phyloP scores from a whole-genome alignment of 1,140 invertebrate species.

The Magallana ariakensis region DNA sequence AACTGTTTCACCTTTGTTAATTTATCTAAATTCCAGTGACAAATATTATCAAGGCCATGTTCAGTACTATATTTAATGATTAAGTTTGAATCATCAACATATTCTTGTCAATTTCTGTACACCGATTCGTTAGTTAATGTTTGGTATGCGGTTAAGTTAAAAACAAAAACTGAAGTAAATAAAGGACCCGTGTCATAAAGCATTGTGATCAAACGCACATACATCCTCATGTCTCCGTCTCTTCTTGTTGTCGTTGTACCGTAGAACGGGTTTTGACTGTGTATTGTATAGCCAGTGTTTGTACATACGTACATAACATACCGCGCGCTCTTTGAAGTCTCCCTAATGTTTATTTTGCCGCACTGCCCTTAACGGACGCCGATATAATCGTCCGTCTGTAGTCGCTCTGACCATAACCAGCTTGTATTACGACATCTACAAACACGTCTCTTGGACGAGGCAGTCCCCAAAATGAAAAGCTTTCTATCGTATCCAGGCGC shows the following conservation, averaged over 20 bases:
- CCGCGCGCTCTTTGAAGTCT: constrained; percentile 28
- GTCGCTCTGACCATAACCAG: constrained; percentile 26
- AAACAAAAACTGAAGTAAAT: not conserved
- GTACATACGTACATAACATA: constrained; percentile 21
- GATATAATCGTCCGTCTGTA: constrained; percentile 23
- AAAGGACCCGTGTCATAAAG: not conserved
- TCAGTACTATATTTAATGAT: too few relatives aligned
- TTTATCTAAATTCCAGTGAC: too few relatives aligned
- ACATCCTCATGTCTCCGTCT: not conserved
- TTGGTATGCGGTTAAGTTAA: too few relatives aligned
- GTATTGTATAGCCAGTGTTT: constrained; percentile 26
- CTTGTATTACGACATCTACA: constrained; percentile 36
- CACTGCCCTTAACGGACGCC: constrained; percentile 33
- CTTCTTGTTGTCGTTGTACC: not conserved
- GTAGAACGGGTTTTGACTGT: not conserved
- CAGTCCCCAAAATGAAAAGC: constrained; percentile 27
- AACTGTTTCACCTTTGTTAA: too few relatives aligned
- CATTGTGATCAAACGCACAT: not conserved
- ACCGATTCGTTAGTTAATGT: too few relatives aligned
- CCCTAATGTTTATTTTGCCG: constrained; percentile 34
- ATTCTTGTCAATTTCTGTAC: too few relatives aligned
- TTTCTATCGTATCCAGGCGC: constrained; percentile 31
- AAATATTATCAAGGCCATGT: too few relatives aligned
- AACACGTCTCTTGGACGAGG: constrained; percentile 17
- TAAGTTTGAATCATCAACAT: too few relatives aligned